phyloP scores from a whole-genome alignment of 2,113 vertebrate species.

The Chionodraco myersi region DNA sequence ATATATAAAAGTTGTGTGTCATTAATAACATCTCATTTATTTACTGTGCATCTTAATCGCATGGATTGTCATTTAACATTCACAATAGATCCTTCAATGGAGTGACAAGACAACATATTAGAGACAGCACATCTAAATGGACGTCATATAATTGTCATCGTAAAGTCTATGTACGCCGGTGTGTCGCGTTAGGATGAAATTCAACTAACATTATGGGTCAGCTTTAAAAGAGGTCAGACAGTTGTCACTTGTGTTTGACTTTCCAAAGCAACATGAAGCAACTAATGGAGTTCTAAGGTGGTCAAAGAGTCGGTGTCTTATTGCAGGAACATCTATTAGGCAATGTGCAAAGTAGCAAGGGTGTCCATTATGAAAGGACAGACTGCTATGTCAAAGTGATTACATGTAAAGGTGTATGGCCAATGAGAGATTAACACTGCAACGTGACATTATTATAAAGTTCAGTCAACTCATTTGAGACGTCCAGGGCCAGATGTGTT shows the following conservation, averaged over 20 bases:
- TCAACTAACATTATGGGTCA: constrained; percentile 38
- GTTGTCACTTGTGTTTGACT: constrained; percentile 37
- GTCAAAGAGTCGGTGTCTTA: constrained; percentile 23
- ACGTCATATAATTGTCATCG: constrained; percentile 16
- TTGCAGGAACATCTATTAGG: constrained; percentile 29
- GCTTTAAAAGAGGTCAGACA: constrained; percentile 40
- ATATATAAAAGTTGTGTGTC: constrained; percentile 20
- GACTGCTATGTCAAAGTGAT: constrained; percentile 2
- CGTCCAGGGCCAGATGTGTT: neutral
- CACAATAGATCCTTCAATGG: neutral
- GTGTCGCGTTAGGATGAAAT: constrained; percentile 35
- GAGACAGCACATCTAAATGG: constrained; percentile 27
- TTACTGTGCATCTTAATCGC: constrained; percentile 19
- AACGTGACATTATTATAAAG: neutral
- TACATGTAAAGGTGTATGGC: constrained; percentile 2
- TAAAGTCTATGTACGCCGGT: neutral
- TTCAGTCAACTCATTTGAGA: neutral
- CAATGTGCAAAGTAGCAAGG: constrained; percentile 22
- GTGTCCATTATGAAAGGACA: constrained; percentile 46
- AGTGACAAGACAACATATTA: constrained; percentile 12
- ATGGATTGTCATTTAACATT: constrained; percentile 7
- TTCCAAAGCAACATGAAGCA: constrained; percentile 39
- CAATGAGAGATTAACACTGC: neutral
- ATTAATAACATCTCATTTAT: constrained; percentile 25
- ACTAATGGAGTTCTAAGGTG: constrained; percentile 40